A percentile compares a stretch with the other conserved stretches of the same genome.
phyloP scores from a whole-genome alignment of 1,140 invertebrate species.

The Drosophila aff. region DNA sequence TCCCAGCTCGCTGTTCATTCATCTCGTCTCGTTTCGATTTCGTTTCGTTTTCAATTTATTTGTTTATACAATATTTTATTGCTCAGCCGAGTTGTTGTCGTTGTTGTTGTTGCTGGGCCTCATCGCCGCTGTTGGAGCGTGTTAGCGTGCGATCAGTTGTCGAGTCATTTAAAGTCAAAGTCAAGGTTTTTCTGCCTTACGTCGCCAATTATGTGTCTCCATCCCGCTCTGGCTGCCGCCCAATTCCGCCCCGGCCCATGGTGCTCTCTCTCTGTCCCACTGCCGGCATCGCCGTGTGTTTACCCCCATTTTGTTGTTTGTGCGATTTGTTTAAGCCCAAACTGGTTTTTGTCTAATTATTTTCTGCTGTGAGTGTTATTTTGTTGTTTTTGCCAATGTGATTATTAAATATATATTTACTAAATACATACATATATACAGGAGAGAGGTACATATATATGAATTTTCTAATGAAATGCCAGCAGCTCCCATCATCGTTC shows the following conservation, averaged over 20 bases:
- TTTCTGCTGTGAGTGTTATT: constrained; percentile 49
- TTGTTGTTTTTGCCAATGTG: constrained; percentile 54
- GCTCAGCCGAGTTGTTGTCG: constrained; percentile 1
- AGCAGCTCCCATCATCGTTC: constrained; percentile 48
- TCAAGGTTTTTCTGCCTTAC: constrained; percentile 85
- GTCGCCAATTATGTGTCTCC: constrained; percentile 75
- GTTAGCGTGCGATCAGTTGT: constrained; percentile 58
- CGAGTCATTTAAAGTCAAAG: constrained; percentile 85
- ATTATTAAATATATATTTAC: constrained; percentile 54
- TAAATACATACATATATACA: constrained; percentile 25
- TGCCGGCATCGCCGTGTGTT: constrained; percentile 25
- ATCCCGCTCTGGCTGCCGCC: constrained; percentile 36
- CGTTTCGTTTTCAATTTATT: constrained; percentile 77
- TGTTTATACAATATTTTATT: constrained; percentile 78
- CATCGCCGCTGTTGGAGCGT: constrained; percentile 50
- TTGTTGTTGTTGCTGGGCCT: constrained; percentile 32
- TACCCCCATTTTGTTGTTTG: constrained; percentile 54
- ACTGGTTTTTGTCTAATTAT: constrained; percentile 82
- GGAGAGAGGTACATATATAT: constrained; percentile 21
- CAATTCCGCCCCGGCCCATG: constrained; percentile 17
- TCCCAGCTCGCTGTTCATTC: constrained; percentile 60
- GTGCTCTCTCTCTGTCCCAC: constrained; percentile 6
- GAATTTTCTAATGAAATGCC: constrained; percentile 69
- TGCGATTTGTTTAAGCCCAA: constrained; percentile 66
- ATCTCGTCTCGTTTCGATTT: constrained; percentile 57